phyloP scores from a whole-genome alignment of 1,140 invertebrate genomes.

The Littorina saxatilis region DNA sequence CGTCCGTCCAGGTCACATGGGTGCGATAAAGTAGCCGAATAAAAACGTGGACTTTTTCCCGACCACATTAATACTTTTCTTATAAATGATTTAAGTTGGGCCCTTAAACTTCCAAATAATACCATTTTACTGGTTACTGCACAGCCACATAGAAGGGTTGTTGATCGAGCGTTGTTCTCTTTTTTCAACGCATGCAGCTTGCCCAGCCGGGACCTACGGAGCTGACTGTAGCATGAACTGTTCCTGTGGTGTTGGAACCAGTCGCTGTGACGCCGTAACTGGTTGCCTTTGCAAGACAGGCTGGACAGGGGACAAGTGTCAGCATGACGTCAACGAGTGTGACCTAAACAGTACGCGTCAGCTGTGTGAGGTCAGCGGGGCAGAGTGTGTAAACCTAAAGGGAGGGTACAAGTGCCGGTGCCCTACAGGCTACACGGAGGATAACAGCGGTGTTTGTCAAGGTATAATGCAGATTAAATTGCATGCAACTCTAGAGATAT shows the following conservation, averaged over 20 bases:
- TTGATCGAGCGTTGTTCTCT: too few species aligned
- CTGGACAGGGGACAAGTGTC: slow-evolving; percentile 47
- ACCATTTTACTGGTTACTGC: too few species aligned
- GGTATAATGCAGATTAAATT: too few species aligned
- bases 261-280: slow-evolving; percentile 22
- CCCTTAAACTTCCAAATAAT: too few species aligned
- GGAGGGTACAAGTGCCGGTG: slow-evolving; percentile 34
- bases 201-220: slow-evolving; percentile 31
- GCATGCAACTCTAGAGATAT: too few species aligned
- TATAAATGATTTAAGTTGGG: too few species aligned
- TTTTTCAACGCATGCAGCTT: too few species aligned
- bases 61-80: too few species aligned
- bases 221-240: slow-evolving; percentile 38
- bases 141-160: too few species aligned
- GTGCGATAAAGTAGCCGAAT: too few species aligned
- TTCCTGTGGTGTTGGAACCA: slow-evolving; percentile 19
- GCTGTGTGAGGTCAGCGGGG: background rate
- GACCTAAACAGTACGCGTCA: background rate
- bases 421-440: background rate
- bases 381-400: background rate
- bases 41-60: too few species aligned
- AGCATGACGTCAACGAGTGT: slow-evolving; percentile 51
- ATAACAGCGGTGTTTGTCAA: slow-evolving; percentile 3
- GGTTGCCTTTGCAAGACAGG: slow-evolving; percentile 46
- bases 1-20: too few species aligned